Conservation (phyloP, 2,113 vertebrate genomes). For the Cygnus buccinator region DNA sequence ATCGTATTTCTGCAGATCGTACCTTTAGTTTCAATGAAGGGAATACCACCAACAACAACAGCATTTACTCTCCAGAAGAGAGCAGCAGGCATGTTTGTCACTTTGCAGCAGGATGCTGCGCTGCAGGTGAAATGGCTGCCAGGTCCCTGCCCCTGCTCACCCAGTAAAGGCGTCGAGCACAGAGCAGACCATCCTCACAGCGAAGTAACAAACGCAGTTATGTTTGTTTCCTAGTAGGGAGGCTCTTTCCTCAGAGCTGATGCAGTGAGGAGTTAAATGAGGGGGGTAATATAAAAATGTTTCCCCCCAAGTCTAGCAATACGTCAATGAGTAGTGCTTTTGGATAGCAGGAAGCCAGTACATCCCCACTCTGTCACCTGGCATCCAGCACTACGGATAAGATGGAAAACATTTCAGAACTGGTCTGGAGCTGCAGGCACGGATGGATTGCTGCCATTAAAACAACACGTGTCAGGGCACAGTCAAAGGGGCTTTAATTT, state of each 20-base stretch:
- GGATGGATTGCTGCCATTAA: neutral
- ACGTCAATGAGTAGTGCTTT: neutral
- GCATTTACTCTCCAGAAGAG: neutral
- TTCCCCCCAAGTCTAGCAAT: neutral
- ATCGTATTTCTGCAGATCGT: neutral
- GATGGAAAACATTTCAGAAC: neutral
- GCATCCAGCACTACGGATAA: neutral
- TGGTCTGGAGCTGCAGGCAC: neutral
- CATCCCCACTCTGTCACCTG: neutral
- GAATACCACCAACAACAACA: neutral
- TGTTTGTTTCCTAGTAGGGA: neutral
- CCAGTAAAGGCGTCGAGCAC: neutral
- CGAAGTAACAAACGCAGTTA: fast-evolving
- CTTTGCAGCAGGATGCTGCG: neutral
- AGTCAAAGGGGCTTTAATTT: neutral
- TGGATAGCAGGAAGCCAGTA: neutral
- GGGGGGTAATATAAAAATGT: fast-evolving
- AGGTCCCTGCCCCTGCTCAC: neutral
- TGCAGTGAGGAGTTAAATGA: neutral
- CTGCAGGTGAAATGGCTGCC: neutral
- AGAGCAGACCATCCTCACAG: neutral
- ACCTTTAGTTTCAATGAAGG: neutral
- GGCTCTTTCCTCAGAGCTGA: neutral
- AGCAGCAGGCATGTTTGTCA: neutral
- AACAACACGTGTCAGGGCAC: neutral